A percentile compares a stretch with the other conserved stretches of the same genome.
Conservation (phyloP, 2,113 vertebrate species). For the Cromileptes altivelis region DNA sequence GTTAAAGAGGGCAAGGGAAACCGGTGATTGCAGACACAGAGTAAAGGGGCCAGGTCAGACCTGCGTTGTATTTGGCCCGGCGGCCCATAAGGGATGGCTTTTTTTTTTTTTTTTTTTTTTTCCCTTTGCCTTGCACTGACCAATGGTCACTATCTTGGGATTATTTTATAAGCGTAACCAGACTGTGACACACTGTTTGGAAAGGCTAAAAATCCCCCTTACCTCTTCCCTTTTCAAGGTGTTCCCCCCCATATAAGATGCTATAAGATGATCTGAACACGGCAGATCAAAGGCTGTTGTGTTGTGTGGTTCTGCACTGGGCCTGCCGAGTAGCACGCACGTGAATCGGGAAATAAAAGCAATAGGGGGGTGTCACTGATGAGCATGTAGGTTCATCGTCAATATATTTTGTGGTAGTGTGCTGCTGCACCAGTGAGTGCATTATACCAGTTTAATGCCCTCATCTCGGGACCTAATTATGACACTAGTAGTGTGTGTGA, state of each 20-base stretch:
- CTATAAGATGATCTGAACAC: constrained; percentile 68
- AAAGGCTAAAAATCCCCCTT: constrained; percentile 30
- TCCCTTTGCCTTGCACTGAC: neutral
- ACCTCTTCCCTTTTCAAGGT: constrained; percentile 41
- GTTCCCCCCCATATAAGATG: neutral
- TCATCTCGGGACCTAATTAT: constrained; percentile 82
- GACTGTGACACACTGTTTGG: neutral
- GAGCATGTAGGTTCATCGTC: constrained; percentile 55
- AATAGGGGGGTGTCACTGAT: constrained; percentile 58
- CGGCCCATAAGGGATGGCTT: constrained; percentile 5
- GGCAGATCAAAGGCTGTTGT: constrained; percentile 74
- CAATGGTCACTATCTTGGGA: constrained; percentile 32
- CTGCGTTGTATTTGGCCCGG: constrained; percentile 26
- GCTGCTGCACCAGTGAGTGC: constrained; percentile 69
- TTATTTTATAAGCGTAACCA: constrained; percentile 49
- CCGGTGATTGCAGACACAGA: constrained; percentile 62
- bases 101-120: constrained; percentile 3
- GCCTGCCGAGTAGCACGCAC: constrained; percentile 31
- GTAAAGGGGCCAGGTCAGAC: constrained; percentile 68
- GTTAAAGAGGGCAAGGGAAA: constrained; percentile 81
- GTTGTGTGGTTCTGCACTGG: constrained; percentile 59
- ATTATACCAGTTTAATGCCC: constrained; percentile 80
- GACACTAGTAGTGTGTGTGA: constrained; percentile 63
- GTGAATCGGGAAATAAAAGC: constrained; percentile 64
- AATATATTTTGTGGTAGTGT: constrained; percentile 63